phyloP scores from a whole-genome alignment of 2,113 vertebrate genomes.

The Maccullochella peelii region DNA sequence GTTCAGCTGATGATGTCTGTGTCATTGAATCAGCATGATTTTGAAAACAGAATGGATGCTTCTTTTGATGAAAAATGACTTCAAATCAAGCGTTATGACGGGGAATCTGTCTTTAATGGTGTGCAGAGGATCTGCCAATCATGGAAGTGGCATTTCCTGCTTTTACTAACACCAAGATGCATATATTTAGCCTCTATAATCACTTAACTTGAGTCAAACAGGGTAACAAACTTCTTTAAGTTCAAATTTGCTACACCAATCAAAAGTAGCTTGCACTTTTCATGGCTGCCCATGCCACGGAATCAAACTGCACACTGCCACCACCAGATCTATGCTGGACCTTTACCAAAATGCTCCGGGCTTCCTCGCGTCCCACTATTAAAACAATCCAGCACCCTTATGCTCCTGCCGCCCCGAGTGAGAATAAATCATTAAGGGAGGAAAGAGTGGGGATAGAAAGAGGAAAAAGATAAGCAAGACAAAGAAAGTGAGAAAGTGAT shows the following conservation, averaged over 20 bases:
- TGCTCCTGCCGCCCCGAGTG: slow-evolving; percentile 43
- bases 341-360: slow-evolving; percentile 60
- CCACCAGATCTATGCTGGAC: slow-evolving; percentile 63
- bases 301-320: slow-evolving; percentile 45
- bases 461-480: background rate
- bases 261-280: slow-evolving; percentile 19
- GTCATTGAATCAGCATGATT: background rate
- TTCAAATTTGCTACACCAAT: slow-evolving; percentile 7
- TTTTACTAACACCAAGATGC: background rate
- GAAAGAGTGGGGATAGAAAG: background rate
- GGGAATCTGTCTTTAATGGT: background rate
- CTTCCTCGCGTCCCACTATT: slow-evolving; percentile 63
- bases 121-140: background rate
- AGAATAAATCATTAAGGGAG: slow-evolving; percentile 32
- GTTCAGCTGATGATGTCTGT: background rate
- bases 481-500: background rate
- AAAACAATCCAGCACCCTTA: slow-evolving; percentile 39
- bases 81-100: background rate
- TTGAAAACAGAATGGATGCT: background rate
- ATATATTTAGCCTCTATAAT: background rate
- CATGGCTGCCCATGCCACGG: slow-evolving; percentile 8
- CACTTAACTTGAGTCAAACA: background rate
- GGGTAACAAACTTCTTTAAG: background rate
- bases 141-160: background rate
- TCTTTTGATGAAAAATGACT: background rate